Evolutionary conservation across 2,797 vertebrate genomes (phyloP), one percentile per base, ranked within the genome.

Genomic region (Limosa lapponica): DNA sequence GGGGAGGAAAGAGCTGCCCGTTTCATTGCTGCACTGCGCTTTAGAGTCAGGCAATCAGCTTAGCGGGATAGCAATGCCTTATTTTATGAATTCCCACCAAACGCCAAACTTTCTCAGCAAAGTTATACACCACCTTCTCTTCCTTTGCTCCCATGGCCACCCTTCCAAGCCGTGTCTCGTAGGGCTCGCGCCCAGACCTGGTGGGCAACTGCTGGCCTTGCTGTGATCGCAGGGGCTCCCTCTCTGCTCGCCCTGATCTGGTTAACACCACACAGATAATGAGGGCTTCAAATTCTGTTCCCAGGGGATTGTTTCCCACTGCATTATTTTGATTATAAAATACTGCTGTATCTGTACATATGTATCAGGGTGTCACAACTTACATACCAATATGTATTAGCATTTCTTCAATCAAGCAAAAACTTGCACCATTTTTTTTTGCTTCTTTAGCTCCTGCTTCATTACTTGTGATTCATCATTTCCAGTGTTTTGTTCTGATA

Each of bases 381-480:
- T 91, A 74, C 71, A 85, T 82, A 90, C 54, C 67, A 70, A 61
- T 58, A 88, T 77, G 51, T 91, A 95, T 96, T 95, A 96, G 41
- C 55, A 90, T 95, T 95, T 96, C 93, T 96, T 95, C 90, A 95
- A 91, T 95, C 89, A 93, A 96, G 77, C 83, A 96, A 96, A 84
- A 96, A 75, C 57, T 87, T 72, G 66, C 52, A 90, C 86, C 59
- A 83, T 91, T 96, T 86, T 95, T 28, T 28, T 16, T 30, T 55
- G n/a, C 82, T 90, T 84, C 82, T 85, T 94, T 73, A 95, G 55
- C 43, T 94, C 89, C 64, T 95, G 91, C 93, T 93, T 92, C 93
- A 90, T 97, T 96, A 96, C 90, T 93, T 82, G 90, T 85, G 95
- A 96, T 94, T 95, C 93, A 96, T 97, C 93, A 82, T 91, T 95